phyloP scores from a whole-genome alignment of 2,888 invertebrate species.

The Oscheius onirici region DNA sequence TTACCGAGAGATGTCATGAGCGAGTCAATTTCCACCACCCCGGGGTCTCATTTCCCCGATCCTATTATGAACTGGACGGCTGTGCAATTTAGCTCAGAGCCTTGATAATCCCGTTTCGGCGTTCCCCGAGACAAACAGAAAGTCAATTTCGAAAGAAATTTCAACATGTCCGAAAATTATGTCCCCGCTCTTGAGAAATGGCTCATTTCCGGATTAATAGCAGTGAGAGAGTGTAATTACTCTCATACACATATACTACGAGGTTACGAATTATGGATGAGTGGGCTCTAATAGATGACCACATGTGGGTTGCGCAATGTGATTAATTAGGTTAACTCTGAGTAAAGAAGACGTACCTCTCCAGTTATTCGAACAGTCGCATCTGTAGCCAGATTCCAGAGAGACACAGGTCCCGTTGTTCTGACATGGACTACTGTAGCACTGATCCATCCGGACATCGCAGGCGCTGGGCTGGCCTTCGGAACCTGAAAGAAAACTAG shows the following conservation, averaged over 20 bases:
- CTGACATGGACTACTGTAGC: conserved; percentile 61
- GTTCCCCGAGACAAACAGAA: background rate
- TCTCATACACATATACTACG: background rate
- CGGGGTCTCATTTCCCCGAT: conserved; percentile 4
- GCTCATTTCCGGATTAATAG: background rate
- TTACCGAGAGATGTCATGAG: background rate
- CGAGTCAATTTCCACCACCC: conserved; percentile 3
- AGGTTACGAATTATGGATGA: conserved; percentile 28
- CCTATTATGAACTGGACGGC: conserved; percentile 17
- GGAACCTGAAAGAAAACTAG: conserved; percentile 55
- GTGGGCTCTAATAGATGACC: conserved; percentile 28
- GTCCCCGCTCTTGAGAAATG: background rate
- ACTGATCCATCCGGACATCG: conserved; percentile 65
- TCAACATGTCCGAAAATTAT: background rate
- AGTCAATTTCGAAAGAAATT: background rate
- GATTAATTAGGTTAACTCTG: background rate
- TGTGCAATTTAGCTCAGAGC: conserved; percentile 15
- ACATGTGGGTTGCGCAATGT: conserved; percentile 22
- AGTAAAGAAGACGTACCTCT: conserved; percentile 53
- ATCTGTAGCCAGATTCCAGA: conserved; percentile 64
- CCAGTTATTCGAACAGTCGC: conserved; percentile 60
- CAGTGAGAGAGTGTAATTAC: conserved; percentile 9
- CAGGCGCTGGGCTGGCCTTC: conserved; percentile 56
- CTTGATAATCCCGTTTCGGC: conserved; percentile 9
- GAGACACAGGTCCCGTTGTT: conserved; percentile 66